Conservation (phyloP, 2,797 vertebrate species). For the Sebastes iracundus region DNA sequence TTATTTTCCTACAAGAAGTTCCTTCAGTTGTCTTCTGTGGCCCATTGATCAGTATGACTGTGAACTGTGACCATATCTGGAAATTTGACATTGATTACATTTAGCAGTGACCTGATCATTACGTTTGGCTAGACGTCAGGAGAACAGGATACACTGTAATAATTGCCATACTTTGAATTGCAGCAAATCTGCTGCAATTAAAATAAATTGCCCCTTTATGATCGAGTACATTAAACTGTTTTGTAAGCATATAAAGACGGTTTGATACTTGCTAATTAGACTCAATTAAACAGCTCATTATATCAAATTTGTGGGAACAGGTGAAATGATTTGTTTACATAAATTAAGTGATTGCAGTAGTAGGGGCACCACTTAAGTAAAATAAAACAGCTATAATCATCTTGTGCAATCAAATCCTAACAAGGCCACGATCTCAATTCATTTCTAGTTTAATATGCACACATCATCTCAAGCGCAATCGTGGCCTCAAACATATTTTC, state of each 20-base stretch:
- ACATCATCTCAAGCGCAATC: neutral
- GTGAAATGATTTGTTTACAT: neutral
- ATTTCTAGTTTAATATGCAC: neutral
- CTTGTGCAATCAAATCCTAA: neutral
- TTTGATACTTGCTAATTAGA: neutral
- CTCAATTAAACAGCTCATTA: neutral
- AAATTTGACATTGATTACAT: constrained; percentile 17
- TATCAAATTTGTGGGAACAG: neutral
- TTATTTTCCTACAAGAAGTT: constrained; percentile 23
- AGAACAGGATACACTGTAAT: neutral
- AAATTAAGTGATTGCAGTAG: neutral
- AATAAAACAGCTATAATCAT: neutral
- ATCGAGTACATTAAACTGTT: neutral
- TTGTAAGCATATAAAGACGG: neutral
- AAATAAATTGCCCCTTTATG: neutral
- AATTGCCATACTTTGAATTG: neutral
- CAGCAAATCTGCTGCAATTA: neutral
- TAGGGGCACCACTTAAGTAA: neutral
- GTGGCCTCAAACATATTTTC: neutral
- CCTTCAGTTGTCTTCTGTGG: neutral
- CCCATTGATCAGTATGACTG: neutral
- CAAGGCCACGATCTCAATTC: neutral
- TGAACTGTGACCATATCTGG: neutral
- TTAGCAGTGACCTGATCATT: neutral
- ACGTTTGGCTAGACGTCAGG: neutral